Conservation (phyloP, 2,113 vertebrate species). For the Brachyhypopomus occidentalis region DNA sequence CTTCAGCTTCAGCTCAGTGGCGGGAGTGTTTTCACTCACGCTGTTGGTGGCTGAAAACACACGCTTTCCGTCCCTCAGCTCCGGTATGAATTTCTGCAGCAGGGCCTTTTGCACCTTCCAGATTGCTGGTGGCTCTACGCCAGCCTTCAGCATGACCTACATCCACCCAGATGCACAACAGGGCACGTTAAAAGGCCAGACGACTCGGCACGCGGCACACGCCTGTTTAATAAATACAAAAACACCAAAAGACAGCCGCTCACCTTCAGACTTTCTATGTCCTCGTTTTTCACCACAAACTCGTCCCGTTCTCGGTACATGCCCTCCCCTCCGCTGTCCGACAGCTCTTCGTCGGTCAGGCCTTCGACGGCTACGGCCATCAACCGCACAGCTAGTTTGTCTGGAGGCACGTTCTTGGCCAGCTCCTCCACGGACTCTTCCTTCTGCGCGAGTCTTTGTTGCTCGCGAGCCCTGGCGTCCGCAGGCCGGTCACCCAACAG, state of each 20-base stretch:
- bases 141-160: constrained; percentile 86
- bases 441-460: constrained; percentile 49
- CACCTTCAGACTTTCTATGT: constrained; percentile 92
- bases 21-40: constrained; percentile 75
- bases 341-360: constrained; percentile 88
- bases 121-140: constrained; percentile 94
- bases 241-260: constrained; percentile 8
- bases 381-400: constrained; percentile 80
- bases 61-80: constrained; percentile 90
- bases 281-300: constrained; percentile 97
- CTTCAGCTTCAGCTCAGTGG: neutral
- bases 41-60: constrained; percentile 98
- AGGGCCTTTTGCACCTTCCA: constrained; percentile 99
- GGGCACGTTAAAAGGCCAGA: neutral
- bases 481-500: constrained; percentile 64
- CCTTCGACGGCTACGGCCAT: constrained; percentile 88
- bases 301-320: constrained; percentile 97
- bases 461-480: constrained; percentile 66
- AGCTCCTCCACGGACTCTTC: constrained; percentile 67
- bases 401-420: constrained; percentile 69
- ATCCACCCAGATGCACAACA: constrained; percentile 47
- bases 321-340: constrained; percentile 94
- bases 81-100: constrained; percentile 97
- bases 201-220: neutral
- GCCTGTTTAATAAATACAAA: constrained; percentile 6